Evolutionary conservation across 2,888 invertebrate species (phyloP).

Genomic region (Halictus quadricinctus): DNA sequence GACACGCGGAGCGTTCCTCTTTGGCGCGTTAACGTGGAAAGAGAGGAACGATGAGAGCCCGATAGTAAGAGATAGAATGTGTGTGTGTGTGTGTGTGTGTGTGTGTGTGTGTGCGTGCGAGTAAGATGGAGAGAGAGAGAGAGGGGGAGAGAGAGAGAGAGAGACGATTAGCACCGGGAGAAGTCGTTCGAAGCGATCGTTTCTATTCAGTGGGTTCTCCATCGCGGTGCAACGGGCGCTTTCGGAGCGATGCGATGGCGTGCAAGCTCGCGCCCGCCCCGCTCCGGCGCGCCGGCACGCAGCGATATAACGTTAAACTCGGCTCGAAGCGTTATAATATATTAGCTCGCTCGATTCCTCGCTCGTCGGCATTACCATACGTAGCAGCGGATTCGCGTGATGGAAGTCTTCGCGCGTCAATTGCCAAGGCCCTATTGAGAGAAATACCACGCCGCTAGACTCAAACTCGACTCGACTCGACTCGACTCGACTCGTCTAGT

Average conservation of each 20-base stretch:
- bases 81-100: background rate
- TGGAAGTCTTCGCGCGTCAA: constrained; percentile 63
- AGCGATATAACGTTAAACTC: constrained; percentile 37
- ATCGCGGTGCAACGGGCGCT: background rate
- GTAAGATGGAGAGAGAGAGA: background rate
- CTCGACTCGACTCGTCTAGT: background rate
- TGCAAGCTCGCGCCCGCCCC: constrained; percentile 6
- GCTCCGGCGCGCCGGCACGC: background rate
- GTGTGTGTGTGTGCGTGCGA: background rate
- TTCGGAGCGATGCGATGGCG: constrained; percentile 17
- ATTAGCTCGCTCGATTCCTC: constrained; percentile 47
- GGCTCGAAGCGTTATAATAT: constrained; percentile 44
- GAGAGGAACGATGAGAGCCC: background rate
- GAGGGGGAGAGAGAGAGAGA: background rate
- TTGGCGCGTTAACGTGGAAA: background rate
- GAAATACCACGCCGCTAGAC: constrained; percentile 45
- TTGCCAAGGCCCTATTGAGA: constrained; percentile 58
- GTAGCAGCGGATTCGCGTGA: constrained; percentile 53
- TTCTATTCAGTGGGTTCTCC: constrained; percentile 7
- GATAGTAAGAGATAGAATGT: background rate
- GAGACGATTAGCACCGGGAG: constrained; percentile 10
- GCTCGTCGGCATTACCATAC: constrained; percentile 49
- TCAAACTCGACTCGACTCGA: constrained; percentile 3
- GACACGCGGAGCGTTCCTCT: constrained; percentile 2
- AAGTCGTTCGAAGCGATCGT: constrained; percentile 23